Conservation (phyloP, 1,140 invertebrate species). For the Branchinecta lynchi region DNA sequence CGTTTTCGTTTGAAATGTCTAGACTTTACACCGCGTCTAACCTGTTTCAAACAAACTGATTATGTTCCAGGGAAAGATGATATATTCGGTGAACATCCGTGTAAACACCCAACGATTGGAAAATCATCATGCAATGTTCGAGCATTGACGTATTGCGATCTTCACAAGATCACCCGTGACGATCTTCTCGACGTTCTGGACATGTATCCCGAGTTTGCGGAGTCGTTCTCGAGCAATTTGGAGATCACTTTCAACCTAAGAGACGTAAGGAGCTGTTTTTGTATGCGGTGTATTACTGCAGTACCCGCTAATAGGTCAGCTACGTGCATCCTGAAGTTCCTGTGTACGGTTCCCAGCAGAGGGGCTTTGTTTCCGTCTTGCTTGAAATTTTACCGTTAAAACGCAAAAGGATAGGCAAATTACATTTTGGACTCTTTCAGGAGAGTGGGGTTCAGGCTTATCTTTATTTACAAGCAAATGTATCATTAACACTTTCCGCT, state of each 20-base stretch:
- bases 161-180: conserved; percentile 91
- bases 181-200: conserved; percentile 93
- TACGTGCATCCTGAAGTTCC: no score
- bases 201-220: conserved; percentile 91
- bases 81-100: conserved; percentile 96
- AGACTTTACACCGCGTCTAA: no score
- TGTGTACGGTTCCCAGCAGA: no score
- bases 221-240: conserved; percentile 79
- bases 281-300: neutral
- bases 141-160: conserved; percentile 96
- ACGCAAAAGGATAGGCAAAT: no score
- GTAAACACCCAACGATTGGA: conserved; percentile 75
- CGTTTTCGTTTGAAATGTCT: no score
- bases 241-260: conserved; percentile 92
- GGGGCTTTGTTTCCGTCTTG: no score
- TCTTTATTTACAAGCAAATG: no score
- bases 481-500: no score
- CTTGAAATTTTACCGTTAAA: no score
- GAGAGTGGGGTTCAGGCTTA: no score
- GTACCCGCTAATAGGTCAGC: conserved; percentile 12
- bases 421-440: no score
- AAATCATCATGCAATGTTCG: conserved; percentile 95
- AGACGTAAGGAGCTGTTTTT: conserved; percentile 51
- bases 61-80: conserved; percentile 71
- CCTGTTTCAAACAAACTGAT: no score